Conservation (phyloP, 2,113 vertebrate species). For the Malurus elegans region DNA sequence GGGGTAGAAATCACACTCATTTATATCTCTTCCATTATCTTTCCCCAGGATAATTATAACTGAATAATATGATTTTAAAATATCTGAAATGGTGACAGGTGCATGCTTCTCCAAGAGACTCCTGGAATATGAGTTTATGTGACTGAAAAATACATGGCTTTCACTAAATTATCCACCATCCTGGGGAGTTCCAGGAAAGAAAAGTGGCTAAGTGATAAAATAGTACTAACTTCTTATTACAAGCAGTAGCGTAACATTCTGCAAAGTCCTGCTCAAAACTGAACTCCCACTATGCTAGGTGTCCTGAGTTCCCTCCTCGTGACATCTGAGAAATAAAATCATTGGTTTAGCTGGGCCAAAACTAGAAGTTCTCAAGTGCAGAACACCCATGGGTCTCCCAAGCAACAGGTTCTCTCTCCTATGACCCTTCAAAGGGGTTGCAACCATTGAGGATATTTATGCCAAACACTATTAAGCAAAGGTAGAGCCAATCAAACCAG, state of each 20-base stretch:
- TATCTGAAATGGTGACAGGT: background rate
- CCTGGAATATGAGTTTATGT: background rate
- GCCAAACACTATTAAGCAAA: background rate
- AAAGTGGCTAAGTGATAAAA: background rate
- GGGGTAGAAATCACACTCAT: fast-evolving
- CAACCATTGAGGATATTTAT: background rate
- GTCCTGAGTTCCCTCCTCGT: background rate
- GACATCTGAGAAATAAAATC: background rate
- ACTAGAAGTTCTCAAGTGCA: background rate
- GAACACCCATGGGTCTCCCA: background rate
- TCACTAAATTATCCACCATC: background rate
- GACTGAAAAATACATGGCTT: background rate
- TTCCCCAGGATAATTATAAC: background rate
- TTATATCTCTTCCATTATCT: background rate
- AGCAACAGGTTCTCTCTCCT: fast-evolving
- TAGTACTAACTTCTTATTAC: background rate
- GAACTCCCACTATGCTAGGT: background rate
- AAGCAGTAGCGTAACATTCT: background rate
- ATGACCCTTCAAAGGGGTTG: background rate
- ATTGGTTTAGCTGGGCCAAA: background rate
- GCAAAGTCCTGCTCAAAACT: background rate
- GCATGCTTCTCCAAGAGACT: background rate
- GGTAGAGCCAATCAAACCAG: background rate
- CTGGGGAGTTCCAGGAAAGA: background rate
- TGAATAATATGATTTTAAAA: background rate